phyloP scores from a whole-genome alignment of 2,888 invertebrate species.

The Parascotia fuliginaria region DNA sequence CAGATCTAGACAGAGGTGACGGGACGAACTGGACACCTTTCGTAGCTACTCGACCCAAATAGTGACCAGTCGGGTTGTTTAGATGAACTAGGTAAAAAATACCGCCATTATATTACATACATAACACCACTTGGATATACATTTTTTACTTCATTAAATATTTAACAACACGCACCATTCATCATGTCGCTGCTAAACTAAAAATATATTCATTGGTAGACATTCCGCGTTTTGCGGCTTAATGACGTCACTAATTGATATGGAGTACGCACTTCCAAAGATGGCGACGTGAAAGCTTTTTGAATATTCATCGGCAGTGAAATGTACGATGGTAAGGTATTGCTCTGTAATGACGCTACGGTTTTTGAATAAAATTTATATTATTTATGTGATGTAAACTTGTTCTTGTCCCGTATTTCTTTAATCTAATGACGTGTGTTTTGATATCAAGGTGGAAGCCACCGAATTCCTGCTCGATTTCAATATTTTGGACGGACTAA shows the following conservation, averaged over 20 bases:
- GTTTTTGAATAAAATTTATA: not conserved
- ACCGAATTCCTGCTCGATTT: no score
- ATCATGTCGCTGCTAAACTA: slow-evolving; percentile 35
- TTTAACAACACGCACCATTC: slow-evolving; percentile 17
- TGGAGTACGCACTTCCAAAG: slow-evolving; percentile 57
- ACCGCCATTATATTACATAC: not conserved
- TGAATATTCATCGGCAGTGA: slow-evolving; percentile 61
- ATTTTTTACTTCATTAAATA: not conserved
- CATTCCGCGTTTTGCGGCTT: slow-evolving; percentile 41
- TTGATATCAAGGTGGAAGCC: no score
- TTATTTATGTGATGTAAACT: no score
- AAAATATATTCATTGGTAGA: slow-evolving; percentile 48
- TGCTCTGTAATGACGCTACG: slow-evolving; percentile 10
- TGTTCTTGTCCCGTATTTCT: no score
- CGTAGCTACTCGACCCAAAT: no score
- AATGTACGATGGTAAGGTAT: slow-evolving; percentile 38
- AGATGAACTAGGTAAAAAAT: no score
- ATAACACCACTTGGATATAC: not conserved
- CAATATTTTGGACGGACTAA: no score
- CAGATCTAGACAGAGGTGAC: no score
- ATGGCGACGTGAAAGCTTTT: slow-evolving; percentile 54
- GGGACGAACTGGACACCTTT: no score
- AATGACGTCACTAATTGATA: slow-evolving; percentile 61
- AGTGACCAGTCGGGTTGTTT: no score
- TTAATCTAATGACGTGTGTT: no score